These are phyloP conservation scores for Hirudinaria manillensis DNA, from an alignment of 2,888 invertebrate species.

Conservation along the genomic window DNA sequence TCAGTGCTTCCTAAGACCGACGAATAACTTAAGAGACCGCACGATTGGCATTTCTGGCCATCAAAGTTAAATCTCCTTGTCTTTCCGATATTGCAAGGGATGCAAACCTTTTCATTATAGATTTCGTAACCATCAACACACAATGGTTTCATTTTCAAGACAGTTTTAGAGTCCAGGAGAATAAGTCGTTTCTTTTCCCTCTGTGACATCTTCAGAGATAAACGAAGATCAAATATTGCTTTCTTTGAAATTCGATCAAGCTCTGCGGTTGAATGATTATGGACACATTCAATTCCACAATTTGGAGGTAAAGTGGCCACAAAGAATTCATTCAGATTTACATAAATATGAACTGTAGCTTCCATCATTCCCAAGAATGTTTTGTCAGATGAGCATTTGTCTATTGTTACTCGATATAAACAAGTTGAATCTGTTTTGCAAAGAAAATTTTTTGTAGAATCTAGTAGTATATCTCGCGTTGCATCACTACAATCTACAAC, in stretches of 20 bases:
- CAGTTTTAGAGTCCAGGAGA: slow-evolving; percentile 4
- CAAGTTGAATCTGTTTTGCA: slow-evolving; percentile 12
- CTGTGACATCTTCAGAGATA: background rate
- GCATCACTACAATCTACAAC: background rate
- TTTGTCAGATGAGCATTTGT: background rate
- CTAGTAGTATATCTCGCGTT: background rate
- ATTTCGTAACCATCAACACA: slow-evolving; percentile 13
- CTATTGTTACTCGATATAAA: slow-evolving; percentile 5
- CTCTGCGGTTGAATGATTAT: background rate
- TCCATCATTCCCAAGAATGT: slow-evolving; percentile 8
- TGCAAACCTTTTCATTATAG: slow-evolving; percentile 13
- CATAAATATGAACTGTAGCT: slow-evolving; percentile 1
- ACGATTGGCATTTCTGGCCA: background rate
- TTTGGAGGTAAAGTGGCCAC: slow-evolving; percentile 10
- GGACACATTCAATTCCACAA: slow-evolving; percentile 19
- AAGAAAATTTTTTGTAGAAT: slow-evolving; percentile 4
- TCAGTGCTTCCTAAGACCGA: background rate
- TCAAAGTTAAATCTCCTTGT: slow-evolving; percentile 13
- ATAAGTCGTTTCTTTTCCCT: slow-evolving; percentile 1
- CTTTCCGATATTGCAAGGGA: slow-evolving; percentile 16
- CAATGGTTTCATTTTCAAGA: background rate
- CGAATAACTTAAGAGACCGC: slow-evolving; percentile 18
- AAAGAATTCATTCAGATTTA: slow-evolving; percentile 3
- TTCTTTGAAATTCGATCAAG: slow-evolving; percentile 14
- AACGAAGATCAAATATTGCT: background rate